phyloP scores from a whole-genome alignment of 2,113 vertebrate species.

The Syrmaticus mikado region DNA sequence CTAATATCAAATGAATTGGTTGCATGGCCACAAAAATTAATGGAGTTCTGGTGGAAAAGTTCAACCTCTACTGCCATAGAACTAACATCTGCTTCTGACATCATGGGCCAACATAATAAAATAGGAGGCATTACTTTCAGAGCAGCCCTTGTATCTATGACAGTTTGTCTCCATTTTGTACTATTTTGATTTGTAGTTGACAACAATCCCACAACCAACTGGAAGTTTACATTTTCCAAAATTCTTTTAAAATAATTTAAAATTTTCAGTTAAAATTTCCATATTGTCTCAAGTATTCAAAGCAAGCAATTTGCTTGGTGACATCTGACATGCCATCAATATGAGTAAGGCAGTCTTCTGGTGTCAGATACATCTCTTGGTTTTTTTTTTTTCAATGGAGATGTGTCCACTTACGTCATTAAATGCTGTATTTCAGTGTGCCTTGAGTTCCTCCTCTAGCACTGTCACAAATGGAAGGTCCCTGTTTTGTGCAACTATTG shows the following conservation, averaged over 20 bases:
- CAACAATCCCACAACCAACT: background rate
- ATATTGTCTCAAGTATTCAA: background rate
- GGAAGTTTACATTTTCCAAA: background rate
- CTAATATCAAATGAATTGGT: too few relatives aligned
- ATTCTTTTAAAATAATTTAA: background rate
- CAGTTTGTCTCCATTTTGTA: background rate
- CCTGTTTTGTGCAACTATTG: background rate
- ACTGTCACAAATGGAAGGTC: conserved; percentile 1
- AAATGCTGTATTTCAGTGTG: conserved; percentile 27
- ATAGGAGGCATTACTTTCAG: too few relatives aligned
- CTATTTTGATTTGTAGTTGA: background rate
- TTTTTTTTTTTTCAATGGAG: background rate
- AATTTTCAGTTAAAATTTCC: conserved; percentile 14
- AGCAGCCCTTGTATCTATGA: background rate
- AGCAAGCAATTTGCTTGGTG: background rate
- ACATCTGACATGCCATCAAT: conserved; percentile 11
- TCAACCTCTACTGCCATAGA: too few relatives aligned
- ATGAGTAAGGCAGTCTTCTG: background rate
- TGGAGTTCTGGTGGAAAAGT: too few relatives aligned
- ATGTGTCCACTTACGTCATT: background rate
- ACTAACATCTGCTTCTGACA: too few relatives aligned
- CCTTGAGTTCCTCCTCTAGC: background rate
- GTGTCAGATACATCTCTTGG: background rate
- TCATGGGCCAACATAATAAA: too few relatives aligned
- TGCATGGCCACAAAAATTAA: too few relatives aligned